A percentile compares a stretch with the other conserved stretches of the same genome.
phyloP scores from a whole-genome alignment of 2,113 vertebrate species.

The Monarcha castaneiventris region DNA sequence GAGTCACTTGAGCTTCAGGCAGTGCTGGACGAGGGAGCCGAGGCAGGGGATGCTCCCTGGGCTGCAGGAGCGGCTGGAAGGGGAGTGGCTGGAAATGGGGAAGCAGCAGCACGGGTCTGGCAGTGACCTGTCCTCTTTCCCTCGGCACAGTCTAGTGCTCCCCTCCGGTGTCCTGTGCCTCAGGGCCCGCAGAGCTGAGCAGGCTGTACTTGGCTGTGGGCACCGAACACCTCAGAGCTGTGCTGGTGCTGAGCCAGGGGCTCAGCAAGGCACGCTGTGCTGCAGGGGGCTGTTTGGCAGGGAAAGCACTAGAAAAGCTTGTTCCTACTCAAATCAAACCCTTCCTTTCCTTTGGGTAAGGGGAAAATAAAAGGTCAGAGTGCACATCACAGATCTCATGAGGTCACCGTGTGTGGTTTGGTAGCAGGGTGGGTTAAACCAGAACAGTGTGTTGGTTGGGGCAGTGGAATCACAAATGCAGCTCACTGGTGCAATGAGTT shows the following conservation, averaged over 20 bases:
- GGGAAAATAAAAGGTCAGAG: background rate
- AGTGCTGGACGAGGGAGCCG: background rate
- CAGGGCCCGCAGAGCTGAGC: background rate
- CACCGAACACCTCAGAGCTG: background rate
- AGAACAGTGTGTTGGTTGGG: background rate
- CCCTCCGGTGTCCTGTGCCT: background rate
- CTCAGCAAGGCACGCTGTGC: fast-evolving
- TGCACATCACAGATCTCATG: fast-evolving
- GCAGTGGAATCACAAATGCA: background rate
- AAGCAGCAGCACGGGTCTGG: background rate
- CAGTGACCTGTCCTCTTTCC: no score
- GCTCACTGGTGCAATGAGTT: background rate
- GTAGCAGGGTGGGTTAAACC: background rate
- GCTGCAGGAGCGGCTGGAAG: background rate
- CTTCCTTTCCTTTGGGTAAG: background rate
- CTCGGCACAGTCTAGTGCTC: background rate
- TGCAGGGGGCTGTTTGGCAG: background rate
- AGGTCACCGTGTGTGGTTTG: fast-evolving
- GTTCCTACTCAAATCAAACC: background rate
- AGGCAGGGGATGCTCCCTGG: background rate
- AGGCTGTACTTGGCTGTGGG: background rate
- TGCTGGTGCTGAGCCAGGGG: background rate
- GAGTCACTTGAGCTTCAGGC: background rate
- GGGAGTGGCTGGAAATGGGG: background rate
- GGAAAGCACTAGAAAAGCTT: background rate